These are phyloP conservation scores for Trichacis sp. DNA, from an alignment of 2,888 invertebrate genomes.

Conservation along the genomic window DNA sequence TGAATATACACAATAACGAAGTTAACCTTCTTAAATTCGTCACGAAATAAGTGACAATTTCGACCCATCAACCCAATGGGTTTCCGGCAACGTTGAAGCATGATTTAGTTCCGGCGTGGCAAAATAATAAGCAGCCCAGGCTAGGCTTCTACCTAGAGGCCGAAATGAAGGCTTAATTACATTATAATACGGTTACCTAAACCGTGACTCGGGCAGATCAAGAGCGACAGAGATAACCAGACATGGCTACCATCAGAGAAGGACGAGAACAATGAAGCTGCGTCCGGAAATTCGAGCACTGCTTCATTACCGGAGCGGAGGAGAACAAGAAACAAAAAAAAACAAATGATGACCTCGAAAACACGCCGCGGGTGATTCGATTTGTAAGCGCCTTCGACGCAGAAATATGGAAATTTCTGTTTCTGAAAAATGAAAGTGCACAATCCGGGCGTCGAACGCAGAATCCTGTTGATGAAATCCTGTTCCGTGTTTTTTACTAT, in stretches of 20 bases:
- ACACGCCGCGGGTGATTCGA: background rate
- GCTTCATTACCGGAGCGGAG: constrained; percentile 34
- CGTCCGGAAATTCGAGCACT: constrained; percentile 39
- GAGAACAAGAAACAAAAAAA: background rate
- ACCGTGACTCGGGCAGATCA: constrained; percentile 18
- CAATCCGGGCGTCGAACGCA: too few relatives aligned
- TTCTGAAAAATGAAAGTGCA: too few relatives aligned
- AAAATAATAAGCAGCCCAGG: constrained; percentile 44
- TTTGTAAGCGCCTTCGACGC: background rate
- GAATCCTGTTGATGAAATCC: too few relatives aligned
- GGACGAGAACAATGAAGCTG: background rate
- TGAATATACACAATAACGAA: too few relatives aligned
- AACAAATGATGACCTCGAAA: background rate
- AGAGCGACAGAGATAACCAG: constrained; percentile 4
- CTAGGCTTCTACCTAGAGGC: constrained; percentile 31
- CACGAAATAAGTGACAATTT: too few relatives aligned
- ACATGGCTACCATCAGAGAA: constrained; percentile 14
- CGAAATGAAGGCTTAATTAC: constrained; percentile 53
- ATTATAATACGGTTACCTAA: constrained; percentile 43
- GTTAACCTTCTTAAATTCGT: too few relatives aligned
- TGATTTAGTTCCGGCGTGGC: constrained; percentile 24
- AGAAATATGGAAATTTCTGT: too few relatives aligned
- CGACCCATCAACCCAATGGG: constrained; percentile 52
- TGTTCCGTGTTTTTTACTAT: background rate
- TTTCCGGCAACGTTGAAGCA: constrained; percentile 48